A percentile compares a stretch with the other conserved stretches of the same genome.
Evolutionary conservation across 2,797 vertebrate species (phyloP).

Genomic region (Trichosurus vulpecula): DNA sequence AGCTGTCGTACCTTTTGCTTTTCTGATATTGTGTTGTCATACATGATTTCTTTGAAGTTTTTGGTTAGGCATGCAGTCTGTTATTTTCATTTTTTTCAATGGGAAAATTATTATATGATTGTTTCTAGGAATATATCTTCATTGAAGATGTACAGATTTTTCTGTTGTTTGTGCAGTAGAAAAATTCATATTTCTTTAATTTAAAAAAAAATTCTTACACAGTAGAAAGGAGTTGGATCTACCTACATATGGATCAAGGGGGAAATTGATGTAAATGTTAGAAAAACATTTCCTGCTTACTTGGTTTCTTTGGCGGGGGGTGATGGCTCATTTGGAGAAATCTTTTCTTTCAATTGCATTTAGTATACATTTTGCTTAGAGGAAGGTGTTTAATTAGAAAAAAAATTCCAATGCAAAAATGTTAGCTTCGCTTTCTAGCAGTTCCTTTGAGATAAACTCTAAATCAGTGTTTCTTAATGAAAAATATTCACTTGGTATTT

Average conservation of each 20-base stretch:
- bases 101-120: neutral
- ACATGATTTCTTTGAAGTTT: neutral
- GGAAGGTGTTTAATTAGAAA: conserved; percentile 20
- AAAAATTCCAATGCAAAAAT: conserved; percentile 16
- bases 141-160: neutral
- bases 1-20: neutral
- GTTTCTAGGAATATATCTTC: neutral
- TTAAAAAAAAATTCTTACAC: neutral
- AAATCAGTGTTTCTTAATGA: conserved; percentile 23
- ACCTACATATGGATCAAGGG: neutral
- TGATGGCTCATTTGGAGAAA: neutral
- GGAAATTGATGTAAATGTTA: neutral
- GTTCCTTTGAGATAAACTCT: conserved; percentile 47
- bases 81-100: no score
- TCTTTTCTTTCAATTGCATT: neutral
- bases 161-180: neutral
- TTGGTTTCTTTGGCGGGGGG: neutral
- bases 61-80: neutral
- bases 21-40: neutral
- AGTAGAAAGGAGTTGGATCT: neutral
- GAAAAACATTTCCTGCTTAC: neutral
- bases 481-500: conserved; percentile 38
- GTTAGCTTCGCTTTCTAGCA: conserved; percentile 47
- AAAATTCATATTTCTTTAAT: neutral
- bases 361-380: neutral